A percentile compares a stretch with the other conserved stretches of the same genome.
These are phyloP conservation scores for Phaethornis superciliosus DNA, from an alignment of 2,113 vertebrate species.

Conservation along the genomic window DNA sequence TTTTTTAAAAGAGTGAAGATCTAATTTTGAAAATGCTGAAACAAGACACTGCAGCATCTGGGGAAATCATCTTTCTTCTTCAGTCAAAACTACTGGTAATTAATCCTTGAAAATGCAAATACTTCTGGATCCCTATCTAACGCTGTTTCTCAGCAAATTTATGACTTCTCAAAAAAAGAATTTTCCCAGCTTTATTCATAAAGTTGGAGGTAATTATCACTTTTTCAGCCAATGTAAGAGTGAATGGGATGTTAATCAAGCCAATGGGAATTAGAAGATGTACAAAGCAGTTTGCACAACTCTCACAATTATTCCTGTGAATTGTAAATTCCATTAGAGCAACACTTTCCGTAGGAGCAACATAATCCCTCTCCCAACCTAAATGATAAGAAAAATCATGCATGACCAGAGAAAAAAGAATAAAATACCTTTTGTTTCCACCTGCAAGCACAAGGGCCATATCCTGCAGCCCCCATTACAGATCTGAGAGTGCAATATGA, in stretches of 20 bases:
- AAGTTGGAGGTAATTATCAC: neutral
- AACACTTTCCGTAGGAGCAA: neutral
- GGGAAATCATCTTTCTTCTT: slow-evolving; percentile 53
- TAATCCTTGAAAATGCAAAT: slow-evolving; percentile 47
- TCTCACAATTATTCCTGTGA: neutral
- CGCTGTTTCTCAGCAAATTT: slow-evolving; percentile 45
- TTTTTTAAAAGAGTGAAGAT: neutral
- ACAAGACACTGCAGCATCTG: slow-evolving; percentile 33
- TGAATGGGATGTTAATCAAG: neutral
- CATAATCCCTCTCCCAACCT: neutral
- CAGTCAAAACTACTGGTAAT: slow-evolving; percentile 43
- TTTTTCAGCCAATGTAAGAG: neutral
- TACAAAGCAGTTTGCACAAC: neutral
- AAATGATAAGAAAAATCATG: neutral
- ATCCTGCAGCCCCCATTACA: neutral
- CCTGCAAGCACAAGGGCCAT: neutral
- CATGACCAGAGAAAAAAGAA: neutral
- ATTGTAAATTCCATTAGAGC: neutral
- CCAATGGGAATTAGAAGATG: neutral
- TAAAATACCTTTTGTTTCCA: neutral
- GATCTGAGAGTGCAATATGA: neutral
- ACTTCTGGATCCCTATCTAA: slow-evolving; percentile 14
- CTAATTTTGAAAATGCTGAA: slow-evolving; percentile 50
- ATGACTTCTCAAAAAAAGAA: slow-evolving; percentile 15
- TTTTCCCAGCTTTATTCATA: slow-evolving; percentile 24